Base-by-base conservation (phyloP, 23 tunicate genomes). In the Halocynthia roretzi region DNA sequence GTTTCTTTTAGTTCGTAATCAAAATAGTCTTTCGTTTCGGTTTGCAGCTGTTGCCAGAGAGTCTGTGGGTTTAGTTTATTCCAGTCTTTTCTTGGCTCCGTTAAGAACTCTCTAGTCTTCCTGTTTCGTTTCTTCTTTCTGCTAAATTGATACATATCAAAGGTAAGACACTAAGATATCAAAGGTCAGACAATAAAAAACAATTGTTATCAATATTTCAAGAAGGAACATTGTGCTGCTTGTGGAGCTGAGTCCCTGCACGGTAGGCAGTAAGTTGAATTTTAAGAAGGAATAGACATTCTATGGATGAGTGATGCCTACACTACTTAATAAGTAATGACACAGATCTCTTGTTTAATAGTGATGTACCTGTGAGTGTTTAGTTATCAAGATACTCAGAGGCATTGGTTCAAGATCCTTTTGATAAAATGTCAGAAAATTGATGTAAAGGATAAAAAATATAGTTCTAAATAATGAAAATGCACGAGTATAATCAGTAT, bases 31-130 rank as follows among this genome's bases (percentile, higher is more conserved):
- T 57, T 40, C 48, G 91, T 81, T 81, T 87, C 94, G 10, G 61
- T 52, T 50, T 73, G 76, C 56, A 93, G 84, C 71, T 93, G 93
- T 21, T 8, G 49, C 98, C 98, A 93, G 76, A 93, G 62, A 18
- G 77, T n/a, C 52, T 81, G 81, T 10, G 98, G 93, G 8, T 94
- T 80, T 50, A 93, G 86, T 12, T 44, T 63, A 67, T 80, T 68
- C 98, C 98, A 93, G 71, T 77, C 81, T 74, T 49, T 77, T 14
- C 63, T n/a, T 58, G 63, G 15, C 15, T 58, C 15, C 4, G 63
- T n/a, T 58, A n/a, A 4, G 63, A 4, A 58, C 63, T 15, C 63
- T 58, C 63, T 58, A 1, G 63, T 58, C 15, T 58, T 58, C 63
- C 15, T 14, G 15, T 58, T 58, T 58, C 63, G 17, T 4, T 58